These are phyloP conservation scores for Drosophila anomalata DNA, from an alignment of 2,888 invertebrate species.

Conservation along the genomic window DNA sequence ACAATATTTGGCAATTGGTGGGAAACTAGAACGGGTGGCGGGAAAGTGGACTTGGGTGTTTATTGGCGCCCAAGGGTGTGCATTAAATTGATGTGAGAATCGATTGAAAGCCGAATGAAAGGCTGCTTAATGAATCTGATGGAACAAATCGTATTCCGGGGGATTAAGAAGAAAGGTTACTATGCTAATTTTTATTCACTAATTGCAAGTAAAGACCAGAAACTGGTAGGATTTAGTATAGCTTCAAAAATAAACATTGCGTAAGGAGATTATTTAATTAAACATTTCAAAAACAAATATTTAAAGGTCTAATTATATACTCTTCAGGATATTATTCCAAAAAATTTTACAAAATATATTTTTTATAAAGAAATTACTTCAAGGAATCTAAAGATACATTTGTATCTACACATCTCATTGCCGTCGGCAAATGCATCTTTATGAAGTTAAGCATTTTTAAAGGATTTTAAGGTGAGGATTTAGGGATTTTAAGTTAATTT, in stretches of 20 bases:
- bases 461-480: too few relatives aligned
- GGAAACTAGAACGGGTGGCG: background rate
- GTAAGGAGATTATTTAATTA: background rate
- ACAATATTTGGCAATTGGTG: constrained; percentile 23
- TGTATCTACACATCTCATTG: background rate
- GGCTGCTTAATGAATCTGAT: constrained; percentile 50
- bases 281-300: background rate
- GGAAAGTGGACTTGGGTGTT: constrained; percentile 18
- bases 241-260: background rate
- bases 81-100: constrained; percentile 45
- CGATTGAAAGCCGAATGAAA: constrained; percentile 46
- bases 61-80: constrained; percentile 30
- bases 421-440: background rate
- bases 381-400: too few relatives aligned
- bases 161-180: constrained; percentile 9
- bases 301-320: background rate
- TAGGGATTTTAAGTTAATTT: too few relatives aligned
- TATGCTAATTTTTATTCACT: background rate
- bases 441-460: background rate
- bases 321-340: background rate
- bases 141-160: constrained; percentile 6
- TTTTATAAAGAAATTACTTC: too few relatives aligned
- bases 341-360: background rate
- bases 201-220: background rate
- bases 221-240: background rate